Evolutionary conservation across 1,140 invertebrate genomes (phyloP).

Genomic region (Kradibia gibbosae): DNA sequence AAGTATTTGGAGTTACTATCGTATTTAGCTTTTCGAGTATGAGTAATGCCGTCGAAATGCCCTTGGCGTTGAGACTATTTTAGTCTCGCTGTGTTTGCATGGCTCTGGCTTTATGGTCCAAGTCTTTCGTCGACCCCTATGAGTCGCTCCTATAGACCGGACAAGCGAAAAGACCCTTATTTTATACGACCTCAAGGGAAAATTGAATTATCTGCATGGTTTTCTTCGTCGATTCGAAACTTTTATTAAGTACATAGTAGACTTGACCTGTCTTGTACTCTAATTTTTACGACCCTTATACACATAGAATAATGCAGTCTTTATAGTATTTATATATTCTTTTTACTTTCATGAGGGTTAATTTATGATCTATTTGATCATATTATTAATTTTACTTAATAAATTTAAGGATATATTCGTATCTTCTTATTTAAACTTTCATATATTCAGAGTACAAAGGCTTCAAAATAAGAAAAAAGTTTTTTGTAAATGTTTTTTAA

Average conservation of each 20-base stretch:
- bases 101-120: slow-evolving; percentile 51
- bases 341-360: not conserved
- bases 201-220: slow-evolving; percentile 64
- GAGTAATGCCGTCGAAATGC: slow-evolving; percentile 1
- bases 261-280: not conserved
- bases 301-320: not conserved
- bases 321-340: not conserved
- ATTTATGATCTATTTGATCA: not conserved
- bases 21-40: not conserved
- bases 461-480: no score
- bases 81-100: slow-evolving; percentile 72
- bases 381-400: not conserved
- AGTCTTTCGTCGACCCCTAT: slow-evolving; percentile 48
- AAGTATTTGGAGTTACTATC: not conserved
- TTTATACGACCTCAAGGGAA: slow-evolving; percentile 54
- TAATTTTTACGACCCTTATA: slow-evolving; percentile 24
- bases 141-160: slow-evolving; percentile 41
- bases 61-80: slow-evolving; percentile 62
- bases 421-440: no score
- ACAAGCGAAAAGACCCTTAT: slow-evolving; percentile 61
- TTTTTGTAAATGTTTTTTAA: no score
- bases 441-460: no score
- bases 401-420: not conserved
- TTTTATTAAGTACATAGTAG: slow-evolving; percentile 44
- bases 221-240: slow-evolving; percentile 31